Evolutionary conservation across 2,888 invertebrate genomes (phyloP).

Genomic region (Xestia xanthographa): DNA sequence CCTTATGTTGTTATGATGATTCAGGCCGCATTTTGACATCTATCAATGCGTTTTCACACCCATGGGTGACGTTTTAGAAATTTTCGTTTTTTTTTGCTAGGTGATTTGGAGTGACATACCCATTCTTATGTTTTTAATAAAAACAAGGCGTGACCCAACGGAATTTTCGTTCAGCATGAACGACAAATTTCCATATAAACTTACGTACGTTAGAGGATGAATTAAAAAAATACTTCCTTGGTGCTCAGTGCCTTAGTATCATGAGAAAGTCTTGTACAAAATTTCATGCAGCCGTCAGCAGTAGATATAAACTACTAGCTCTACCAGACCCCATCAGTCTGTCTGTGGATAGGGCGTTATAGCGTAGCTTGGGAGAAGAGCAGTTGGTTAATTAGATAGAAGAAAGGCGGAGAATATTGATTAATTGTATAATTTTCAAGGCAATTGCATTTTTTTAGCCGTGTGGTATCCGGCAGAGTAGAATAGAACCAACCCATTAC

Average conservation of each 20-base stretch:
- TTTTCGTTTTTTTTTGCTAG: neutral
- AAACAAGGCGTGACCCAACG: neutral
- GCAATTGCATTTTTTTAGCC: too few species aligned
- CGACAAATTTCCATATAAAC: neutral
- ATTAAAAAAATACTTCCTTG: too few species aligned
- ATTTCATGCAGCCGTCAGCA: neutral
- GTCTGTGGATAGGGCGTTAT: neutral
- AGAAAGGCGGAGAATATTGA: neutral
- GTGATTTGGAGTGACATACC: neutral
- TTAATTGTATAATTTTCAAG: neutral
- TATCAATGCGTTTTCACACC: slow-evolving; percentile 6
- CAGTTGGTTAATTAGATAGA: neutral
- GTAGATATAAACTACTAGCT: neutral
- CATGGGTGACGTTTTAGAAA: neutral
- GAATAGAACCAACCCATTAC: too few species aligned
- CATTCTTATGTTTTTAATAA: neutral
- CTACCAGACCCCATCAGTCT: neutral
- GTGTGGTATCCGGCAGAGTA: too few species aligned
- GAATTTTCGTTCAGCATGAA: neutral
- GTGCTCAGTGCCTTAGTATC: neutral
- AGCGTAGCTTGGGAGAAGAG: neutral
- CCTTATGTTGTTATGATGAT: slow-evolving; percentile 18
- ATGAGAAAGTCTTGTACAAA: neutral
- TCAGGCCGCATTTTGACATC: neutral
- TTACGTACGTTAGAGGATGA: neutral